These are phyloP conservation scores for Drosophila burlai DNA, from an alignment of 1,140 invertebrate species.

Conservation along the genomic window DNA sequence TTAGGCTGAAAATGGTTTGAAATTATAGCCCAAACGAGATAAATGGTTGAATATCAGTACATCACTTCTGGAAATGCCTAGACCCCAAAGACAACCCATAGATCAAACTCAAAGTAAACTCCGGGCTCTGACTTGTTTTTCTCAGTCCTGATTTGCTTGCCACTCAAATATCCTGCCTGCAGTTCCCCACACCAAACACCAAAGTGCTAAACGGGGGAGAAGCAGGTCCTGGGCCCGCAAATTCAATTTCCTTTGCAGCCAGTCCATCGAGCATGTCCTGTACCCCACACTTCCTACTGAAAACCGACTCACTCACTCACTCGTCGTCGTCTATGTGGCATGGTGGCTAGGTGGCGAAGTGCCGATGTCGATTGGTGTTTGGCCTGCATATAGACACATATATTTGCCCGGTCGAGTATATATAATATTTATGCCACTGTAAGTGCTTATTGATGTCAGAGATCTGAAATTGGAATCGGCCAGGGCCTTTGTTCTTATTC, in stretches of 20 bases:
- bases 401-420: slow-evolving; percentile 45
- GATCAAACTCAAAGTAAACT: slow-evolving; percentile 33
- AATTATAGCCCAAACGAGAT: not conserved
- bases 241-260: slow-evolving; percentile 78
- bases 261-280: slow-evolving; percentile 48
- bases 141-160: slow-evolving; percentile 33
- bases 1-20: not conserved
- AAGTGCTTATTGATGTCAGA: slow-evolving; percentile 82
- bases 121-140: slow-evolving; percentile 27
- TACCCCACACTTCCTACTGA: slow-evolving; percentile 10
- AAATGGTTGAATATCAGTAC: slow-evolving; percentile 1
- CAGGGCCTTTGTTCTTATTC: slow-evolving; percentile 43
- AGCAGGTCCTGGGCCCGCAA: slow-evolving; percentile 36
- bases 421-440: slow-evolving; percentile 77
- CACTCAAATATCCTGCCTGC: slow-evolving; percentile 47
- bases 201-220: not conserved
- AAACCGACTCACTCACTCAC: slow-evolving; percentile 5
- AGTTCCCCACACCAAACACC: slow-evolving; percentile 4
- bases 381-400: slow-evolving; percentile 24
- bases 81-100: slow-evolving; percentile 4
- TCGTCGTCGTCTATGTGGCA: slow-evolving; percentile 11
- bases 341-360: slow-evolving; percentile 42
- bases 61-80: slow-evolving; percentile 8
- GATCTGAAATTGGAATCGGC: slow-evolving; percentile 79
- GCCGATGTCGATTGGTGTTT: slow-evolving; percentile 49